Conservation (phyloP, 1,140 invertebrate genomes). For the Asbolus verrucosus region DNA sequence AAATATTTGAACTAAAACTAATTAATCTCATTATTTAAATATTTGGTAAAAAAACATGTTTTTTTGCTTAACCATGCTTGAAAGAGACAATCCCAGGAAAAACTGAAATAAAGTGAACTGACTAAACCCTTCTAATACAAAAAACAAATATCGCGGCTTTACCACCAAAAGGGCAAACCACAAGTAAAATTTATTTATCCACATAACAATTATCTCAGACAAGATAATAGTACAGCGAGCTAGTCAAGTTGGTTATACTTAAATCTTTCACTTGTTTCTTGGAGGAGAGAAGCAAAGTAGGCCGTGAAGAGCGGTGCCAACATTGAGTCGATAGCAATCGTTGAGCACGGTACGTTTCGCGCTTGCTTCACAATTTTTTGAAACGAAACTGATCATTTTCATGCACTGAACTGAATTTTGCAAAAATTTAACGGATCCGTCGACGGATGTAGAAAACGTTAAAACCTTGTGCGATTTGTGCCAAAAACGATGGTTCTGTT, state of each 20-base stretch:
- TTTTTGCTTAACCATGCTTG: not conserved
- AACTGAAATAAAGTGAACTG: conserved; percentile 2
- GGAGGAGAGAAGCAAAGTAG: conserved; percentile 51
- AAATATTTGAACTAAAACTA: not conserved
- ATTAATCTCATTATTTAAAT: not conserved
- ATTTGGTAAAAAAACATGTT: too few relatives aligned
- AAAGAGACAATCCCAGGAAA: not conserved
- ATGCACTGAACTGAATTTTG: conserved; percentile 5
- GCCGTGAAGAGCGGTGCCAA: conserved; percentile 53
- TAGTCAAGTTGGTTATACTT: conserved; percentile 25
- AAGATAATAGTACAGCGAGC: conserved; percentile 21
- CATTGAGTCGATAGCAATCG: conserved; percentile 55
- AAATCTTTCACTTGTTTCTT: conserved; percentile 51
- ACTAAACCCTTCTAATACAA: not conserved
- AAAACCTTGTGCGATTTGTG: conserved; percentile 22
- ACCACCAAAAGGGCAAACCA: conserved; percentile 28
- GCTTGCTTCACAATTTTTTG: conserved; percentile 18
- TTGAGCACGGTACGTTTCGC: conserved; percentile 50
- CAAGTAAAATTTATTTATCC: conserved; percentile 12
- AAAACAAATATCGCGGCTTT: not conserved
- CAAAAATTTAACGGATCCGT: not conserved
- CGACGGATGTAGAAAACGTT: conserved; percentile 1
- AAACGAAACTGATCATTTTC: not conserved
- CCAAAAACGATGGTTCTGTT: conserved; percentile 51
- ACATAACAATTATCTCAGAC: conserved; percentile 39